Conservation (phyloP, 2,113 vertebrate species). For the Eudorcas thomsonii region DNA sequence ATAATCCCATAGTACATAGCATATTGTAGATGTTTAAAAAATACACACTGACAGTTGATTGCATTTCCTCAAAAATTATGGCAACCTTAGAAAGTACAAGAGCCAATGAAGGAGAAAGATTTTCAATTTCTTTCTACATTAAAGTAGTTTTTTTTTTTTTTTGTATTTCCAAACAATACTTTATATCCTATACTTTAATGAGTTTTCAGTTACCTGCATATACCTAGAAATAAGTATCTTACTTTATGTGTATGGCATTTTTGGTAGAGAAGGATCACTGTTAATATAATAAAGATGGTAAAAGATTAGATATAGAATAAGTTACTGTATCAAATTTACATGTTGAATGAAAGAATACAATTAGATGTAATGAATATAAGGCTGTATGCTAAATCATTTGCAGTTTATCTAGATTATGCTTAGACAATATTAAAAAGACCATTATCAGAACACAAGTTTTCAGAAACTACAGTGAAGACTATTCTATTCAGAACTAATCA, state of each 20-base stretch:
- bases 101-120: neutral
- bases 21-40: neutral
- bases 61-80: neutral
- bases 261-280: neutral
- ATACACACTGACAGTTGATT: neutral
- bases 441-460: conserved; percentile 27
- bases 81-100: neutral
- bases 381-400: neutral
- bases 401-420: neutral
- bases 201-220: neutral
- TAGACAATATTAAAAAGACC: neutral
- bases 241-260: neutral
- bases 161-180: neutral
- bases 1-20: neutral
- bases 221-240: neutral
- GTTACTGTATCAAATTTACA: neutral
- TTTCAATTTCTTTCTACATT: conserved; percentile 3
- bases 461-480: conserved; percentile 39
- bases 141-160: neutral
- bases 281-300: neutral
- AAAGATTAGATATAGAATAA: neutral
- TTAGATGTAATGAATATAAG: neutral
- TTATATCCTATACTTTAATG: neutral
- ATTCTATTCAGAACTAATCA: neutral
- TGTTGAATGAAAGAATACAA: neutral